Conservation (phyloP, 1,140 invertebrate genomes). For the Meteorus sp. region DNA sequence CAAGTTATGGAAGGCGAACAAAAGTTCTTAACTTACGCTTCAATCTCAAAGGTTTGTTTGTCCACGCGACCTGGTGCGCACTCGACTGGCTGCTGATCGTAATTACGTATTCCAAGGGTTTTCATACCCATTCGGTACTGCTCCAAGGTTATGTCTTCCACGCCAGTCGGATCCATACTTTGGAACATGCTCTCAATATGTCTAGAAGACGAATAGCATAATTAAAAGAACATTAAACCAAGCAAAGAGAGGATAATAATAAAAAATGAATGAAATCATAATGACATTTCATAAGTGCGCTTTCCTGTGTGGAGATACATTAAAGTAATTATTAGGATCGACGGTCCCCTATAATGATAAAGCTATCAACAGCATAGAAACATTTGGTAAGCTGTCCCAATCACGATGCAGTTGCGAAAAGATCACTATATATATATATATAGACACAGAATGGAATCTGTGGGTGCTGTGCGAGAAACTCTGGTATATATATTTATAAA, state of each 20-base stretch:
- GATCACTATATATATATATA: no score
- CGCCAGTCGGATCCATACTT: conserved; percentile 39
- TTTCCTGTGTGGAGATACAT: no score
- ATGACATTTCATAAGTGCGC: conserved; percentile 1
- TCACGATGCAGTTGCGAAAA: not conserved
- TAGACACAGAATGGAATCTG: conserved; percentile 8
- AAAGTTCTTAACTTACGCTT: conserved; percentile 48
- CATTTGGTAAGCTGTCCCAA: not conserved
- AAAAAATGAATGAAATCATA: not conserved
- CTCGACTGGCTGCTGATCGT: conserved; percentile 37
- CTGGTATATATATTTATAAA: no score
- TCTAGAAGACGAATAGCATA: conserved; percentile 34
- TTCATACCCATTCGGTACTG: conserved; percentile 46
- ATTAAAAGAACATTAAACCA: no score
- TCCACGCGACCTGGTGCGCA: conserved; percentile 33
- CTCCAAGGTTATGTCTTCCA: conserved; percentile 40
- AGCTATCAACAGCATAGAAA: not conserved
- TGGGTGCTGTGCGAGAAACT: not conserved
- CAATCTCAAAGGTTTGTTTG: conserved; percentile 36
- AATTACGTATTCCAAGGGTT: conserved; percentile 38
- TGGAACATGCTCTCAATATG: conserved; percentile 49
- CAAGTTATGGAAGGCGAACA: not conserved
- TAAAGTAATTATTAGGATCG: no score
- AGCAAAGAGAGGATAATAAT: not conserved
- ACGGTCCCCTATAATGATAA: not conserved